Evolutionary conservation across 2,888 invertebrate species (phyloP).

Genomic region (Lycophotia porphyrea): DNA sequence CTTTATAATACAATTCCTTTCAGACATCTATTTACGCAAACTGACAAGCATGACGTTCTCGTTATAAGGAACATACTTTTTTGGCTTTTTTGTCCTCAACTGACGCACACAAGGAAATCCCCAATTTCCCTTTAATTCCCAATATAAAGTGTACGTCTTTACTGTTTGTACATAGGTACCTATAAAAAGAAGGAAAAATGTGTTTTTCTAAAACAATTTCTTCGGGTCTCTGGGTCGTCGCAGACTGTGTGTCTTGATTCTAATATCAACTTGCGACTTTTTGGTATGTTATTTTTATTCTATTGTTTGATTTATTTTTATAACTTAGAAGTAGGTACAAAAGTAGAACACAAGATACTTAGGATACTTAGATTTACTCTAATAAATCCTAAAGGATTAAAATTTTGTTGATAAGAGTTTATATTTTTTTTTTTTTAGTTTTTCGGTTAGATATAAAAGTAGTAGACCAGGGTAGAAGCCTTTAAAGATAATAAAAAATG

Average conservation of each 20-base stretch:
- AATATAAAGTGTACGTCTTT: not conserved
- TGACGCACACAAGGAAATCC: slow-evolving; percentile 16
- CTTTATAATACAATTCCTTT: not conserved
- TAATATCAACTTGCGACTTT: not conserved
- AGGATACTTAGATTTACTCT: not conserved
- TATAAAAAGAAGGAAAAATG: not conserved
- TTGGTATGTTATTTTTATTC: no score
- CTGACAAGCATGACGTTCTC: slow-evolving; percentile 7
- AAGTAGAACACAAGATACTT: no score
- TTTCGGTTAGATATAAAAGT: no score
- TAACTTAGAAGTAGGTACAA: not conserved
- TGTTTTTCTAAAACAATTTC: not conserved
- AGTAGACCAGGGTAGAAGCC: no score
- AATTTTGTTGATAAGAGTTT: no score
- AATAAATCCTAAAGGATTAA: slow-evolving; percentile 1
- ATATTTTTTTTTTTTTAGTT: no score
- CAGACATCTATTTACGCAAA: not conserved
- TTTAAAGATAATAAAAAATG: no score
- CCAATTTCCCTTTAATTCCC: slow-evolving; percentile 5
- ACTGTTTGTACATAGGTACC: not conserved
- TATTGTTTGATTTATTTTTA: not conserved
- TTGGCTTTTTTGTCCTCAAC: slow-evolving; percentile 28
- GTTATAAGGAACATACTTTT: slow-evolving; percentile 6
- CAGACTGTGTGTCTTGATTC: not conserved
- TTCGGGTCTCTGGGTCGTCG: no score